Evolutionary conservation across 92 coral and sea anemone genomes (phyloP).

Genomic region (Palythoa grandis): DNA sequence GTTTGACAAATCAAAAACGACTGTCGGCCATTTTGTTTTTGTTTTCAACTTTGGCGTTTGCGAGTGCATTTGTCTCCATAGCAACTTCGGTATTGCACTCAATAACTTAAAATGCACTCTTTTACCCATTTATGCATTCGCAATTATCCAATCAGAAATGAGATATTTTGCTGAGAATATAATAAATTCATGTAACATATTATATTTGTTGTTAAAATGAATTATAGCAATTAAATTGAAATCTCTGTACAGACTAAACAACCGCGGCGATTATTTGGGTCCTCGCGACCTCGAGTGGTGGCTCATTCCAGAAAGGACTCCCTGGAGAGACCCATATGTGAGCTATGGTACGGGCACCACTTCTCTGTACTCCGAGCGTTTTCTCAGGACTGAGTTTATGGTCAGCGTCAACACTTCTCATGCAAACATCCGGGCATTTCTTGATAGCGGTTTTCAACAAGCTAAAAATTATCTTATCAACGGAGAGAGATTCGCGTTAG

Average conservation of each 20-base stretch:
- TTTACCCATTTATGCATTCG: too few species aligned
- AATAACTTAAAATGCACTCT: too few species aligned
- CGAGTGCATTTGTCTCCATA: too few species aligned
- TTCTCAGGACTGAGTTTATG: conserved; percentile 80
- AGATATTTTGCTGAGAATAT: too few species aligned
- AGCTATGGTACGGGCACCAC: conserved; percentile 67
- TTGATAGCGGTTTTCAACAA: conserved; percentile 67
- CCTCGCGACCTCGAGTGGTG: conserved; percentile 94
- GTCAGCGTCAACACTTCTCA: conserved; percentile 73
- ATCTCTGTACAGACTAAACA: conserved; percentile 65
- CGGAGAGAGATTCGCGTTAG: conserved; percentile 72
- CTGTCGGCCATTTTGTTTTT: too few species aligned
- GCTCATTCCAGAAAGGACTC: conserved; percentile 68
- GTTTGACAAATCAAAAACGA: too few species aligned
- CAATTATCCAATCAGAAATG: too few species aligned
- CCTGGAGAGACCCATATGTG: conserved; percentile 84
- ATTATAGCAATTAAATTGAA: background rate
- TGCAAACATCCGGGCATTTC: conserved; percentile 61
- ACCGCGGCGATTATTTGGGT: conserved; percentile 76
- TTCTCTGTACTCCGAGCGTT: conserved; percentile 73
- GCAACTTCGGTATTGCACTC: too few species aligned
- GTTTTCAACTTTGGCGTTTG: too few species aligned
- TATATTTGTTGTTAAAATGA: background rate
- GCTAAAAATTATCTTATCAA: conserved; percentile 59
- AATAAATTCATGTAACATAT: background rate